A percentile compares a stretch with the other conserved stretches of the same genome.
phyloP scores from a whole-genome alignment of 2,888 invertebrate genomes.

The Zootermopsis nevadensis region DNA sequence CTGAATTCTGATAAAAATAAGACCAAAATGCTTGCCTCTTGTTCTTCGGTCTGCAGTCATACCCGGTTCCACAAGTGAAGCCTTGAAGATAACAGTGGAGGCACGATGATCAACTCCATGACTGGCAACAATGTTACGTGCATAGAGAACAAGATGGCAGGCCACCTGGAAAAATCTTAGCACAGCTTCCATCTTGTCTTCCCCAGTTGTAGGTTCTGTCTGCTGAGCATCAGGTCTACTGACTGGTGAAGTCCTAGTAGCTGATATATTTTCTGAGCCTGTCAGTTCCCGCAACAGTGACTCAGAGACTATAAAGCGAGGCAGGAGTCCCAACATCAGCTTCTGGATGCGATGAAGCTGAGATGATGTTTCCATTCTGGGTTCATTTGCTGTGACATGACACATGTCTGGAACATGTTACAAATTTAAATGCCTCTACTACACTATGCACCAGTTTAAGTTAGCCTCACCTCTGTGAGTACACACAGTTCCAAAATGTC shows the following conservation, averaged over 20 bases:
- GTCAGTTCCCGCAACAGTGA: constrained; percentile 60
- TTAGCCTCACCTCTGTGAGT: too few relatives aligned
- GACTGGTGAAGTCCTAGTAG: constrained; percentile 49
- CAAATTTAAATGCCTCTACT: not conserved
- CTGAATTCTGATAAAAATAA: too few relatives aligned
- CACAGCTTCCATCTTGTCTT: constrained; percentile 44
- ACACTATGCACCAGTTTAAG: too few relatives aligned
- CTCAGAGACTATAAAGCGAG: constrained; percentile 73
- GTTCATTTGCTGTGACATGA: constrained; percentile 30
- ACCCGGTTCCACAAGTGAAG: constrained; percentile 62
- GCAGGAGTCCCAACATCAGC: constrained; percentile 79
- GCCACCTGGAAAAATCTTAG: constrained; percentile 69
- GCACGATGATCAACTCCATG: constrained; percentile 67
- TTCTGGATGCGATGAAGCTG: constrained; percentile 73
- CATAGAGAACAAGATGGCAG: constrained; percentile 77
- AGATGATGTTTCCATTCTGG: constrained; percentile 58
- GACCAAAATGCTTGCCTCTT: not conserved
- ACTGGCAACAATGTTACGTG: constrained; percentile 73
- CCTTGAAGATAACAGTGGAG: constrained; percentile 67
- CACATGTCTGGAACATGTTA: constrained; percentile 43
- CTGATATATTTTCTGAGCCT: constrained; percentile 55
- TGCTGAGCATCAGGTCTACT: not conserved
- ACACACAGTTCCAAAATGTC: too few relatives aligned
- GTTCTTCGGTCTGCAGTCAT: constrained; percentile 25
- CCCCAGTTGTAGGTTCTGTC: constrained; percentile 8